Percentiles rank a stretch among this genome's conserved stretches.
phyloP scores from a whole-genome alignment of 2,888 invertebrate species.

The Fragum whitleyi region DNA sequence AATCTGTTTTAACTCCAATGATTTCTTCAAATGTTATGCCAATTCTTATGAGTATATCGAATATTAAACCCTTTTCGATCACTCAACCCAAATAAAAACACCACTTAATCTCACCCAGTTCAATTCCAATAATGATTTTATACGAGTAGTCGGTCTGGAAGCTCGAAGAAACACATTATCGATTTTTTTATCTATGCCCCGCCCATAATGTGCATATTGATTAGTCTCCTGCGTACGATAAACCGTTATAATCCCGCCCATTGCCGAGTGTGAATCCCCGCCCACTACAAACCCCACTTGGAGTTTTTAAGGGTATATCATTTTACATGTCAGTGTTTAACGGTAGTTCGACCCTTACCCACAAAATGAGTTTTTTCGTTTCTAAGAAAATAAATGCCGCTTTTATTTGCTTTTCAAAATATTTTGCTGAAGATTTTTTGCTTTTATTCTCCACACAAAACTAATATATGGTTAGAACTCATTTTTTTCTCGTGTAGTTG shows the following conservation, averaged over 20 bases:
- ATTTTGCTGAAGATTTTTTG: too few relatives aligned
- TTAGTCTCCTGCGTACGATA: constrained; percentile 10
- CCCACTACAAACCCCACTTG: not conserved
- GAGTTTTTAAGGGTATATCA: constrained; percentile 21
- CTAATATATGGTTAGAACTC: too few relatives aligned
- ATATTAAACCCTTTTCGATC: not conserved
- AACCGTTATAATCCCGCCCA: constrained; percentile 13
- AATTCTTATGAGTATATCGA: not conserved
- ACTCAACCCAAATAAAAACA: constrained; percentile 1
- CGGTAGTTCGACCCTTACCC: constrained; percentile 13
- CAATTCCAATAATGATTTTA: constrained; percentile 25
- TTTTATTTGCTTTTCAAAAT: too few relatives aligned
- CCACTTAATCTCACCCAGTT: constrained; percentile 13
- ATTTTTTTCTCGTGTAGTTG: too few relatives aligned
- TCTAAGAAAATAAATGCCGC: not conserved
- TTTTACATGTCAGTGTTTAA: constrained; percentile 22
- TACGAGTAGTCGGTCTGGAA: not conserved
- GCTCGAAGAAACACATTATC: constrained; percentile 18
- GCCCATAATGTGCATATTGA: constrained; percentile 17
- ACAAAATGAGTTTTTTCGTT: not conserved
- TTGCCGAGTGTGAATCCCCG: constrained; percentile 1
- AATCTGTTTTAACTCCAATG: not conserved
- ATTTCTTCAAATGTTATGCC: not conserved
- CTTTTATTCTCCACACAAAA: too few relatives aligned
- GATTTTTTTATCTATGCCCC: constrained; percentile 25